Evolutionary conservation across 2,797 vertebrate species (phyloP), one percentile per base, ranked within the genome.

Genomic region (Petrocephalus sullivani): DNA sequence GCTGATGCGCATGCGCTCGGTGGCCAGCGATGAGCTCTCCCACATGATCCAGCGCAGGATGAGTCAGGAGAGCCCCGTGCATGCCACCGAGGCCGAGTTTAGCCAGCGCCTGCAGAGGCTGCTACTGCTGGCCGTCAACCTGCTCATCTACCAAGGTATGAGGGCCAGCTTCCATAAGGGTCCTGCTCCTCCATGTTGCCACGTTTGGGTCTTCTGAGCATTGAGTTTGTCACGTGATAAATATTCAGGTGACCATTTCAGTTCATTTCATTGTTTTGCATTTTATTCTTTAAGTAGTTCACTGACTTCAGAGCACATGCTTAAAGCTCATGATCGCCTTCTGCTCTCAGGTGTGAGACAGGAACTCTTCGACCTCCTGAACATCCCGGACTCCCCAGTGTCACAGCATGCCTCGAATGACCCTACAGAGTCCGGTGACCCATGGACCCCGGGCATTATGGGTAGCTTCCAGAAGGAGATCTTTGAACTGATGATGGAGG

Each of bases 1-100:
- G 86, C 93, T 99, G 93, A 95, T 96, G 92, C 96, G 96, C 90
- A 99, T 99, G 98, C 97, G 97, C 7, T 98, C 96, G 0, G 95
- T 99, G 87, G 98, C 98, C 87, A 98, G 95, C 4, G 98, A 99
- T 57, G 98, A 99, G 90, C 97, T 99, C 82, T 95, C 96, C 57
- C 94, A 96, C 91, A 98, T 99, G 97, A 98, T 99, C 96, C 98
- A 99, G 89, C 94, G 96, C 58, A 95, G 97, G 91, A 97, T 99
- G 98, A 99, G 97, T 93, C 97, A 98, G 92, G 98, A 99, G 93
- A 98, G 96, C 94, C 97, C 97, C 0, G 93, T 97, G 83, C 96
- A 96, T 87, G 97, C 98, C 21, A 96, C 96, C 0, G 98, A 99
- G 90, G 92, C 96, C 0, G 98, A 99, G 91, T 97, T 98, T 19